Base-by-base conservation (phyloP, 1,140 invertebrate genomes). In the Idris sp. region DNA sequence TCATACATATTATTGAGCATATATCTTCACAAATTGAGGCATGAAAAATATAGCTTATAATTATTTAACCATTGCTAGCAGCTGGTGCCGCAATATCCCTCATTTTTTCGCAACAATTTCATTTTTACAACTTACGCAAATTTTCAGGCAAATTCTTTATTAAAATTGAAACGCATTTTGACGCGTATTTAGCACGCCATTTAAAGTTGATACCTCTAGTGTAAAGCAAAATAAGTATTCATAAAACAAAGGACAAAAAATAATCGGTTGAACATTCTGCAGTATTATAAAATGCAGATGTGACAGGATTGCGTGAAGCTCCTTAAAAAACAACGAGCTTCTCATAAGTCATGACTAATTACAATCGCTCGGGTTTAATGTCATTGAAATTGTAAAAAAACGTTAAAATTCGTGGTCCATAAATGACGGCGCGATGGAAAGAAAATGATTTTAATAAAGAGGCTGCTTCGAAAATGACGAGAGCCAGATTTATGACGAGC, bases 381-480 rank as follows among this genome's bases (percentile, higher is more conserved):
- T 54, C 59, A 68, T 53, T 46, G 61, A 56, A 72, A 65, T 46
- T 30, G 56, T 13, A 26, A 48, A 62, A 51, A 76, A 64, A 19
- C 33, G 28, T n/a, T 62, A 40, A 72, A 76, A 61, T 61, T 65
- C 46, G 49, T 56, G 25, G 36, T 46, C 11, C 51, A 44, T 59
- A 59, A 59, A 75, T 51, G 59, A 44, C 48, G 48, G 33, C 51
- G 40, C 18, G 49, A 31, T 49, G 38, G 15, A 59, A 68, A 58
- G 62, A 72, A 76, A 72, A 49, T 64, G 58, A 76, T 72, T 68
- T 68, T 71, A 76, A 72, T 71, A 76, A 76, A 76, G 59, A n/a
- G 59, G 48, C 49, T 54, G 36, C 33, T 72, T 76, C 44, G 51
- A 64, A 72, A 76, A 68, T 67, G 74, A 72, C 74, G 67, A 76